A percentile compares a stretch with the other conserved stretches of the same genome.
These are phyloP conservation scores for Danio albolineatus DNA, from an alignment of 2,797 vertebrate genomes.

Conservation along the genomic window DNA sequence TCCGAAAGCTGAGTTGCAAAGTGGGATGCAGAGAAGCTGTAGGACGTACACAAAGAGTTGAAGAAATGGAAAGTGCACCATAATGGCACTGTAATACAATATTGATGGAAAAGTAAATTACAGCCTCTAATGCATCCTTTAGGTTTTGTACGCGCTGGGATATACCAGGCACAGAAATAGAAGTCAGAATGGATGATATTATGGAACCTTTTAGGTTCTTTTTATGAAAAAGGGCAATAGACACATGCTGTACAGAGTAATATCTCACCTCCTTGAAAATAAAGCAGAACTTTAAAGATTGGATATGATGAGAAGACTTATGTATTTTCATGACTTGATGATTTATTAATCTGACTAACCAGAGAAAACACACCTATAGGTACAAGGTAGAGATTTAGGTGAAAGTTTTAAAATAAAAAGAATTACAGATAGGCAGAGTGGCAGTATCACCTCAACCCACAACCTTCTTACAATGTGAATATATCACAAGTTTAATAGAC, in stretches of 20 bases:
- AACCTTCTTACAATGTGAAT: no score
- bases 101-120: slow-evolving; percentile 45
- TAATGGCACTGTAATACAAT: slow-evolving; percentile 47
- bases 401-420: not conserved
- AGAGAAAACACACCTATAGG: not conserved
- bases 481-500: no score
- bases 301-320: not conserved
- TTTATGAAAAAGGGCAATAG: not conserved
- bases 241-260: not conserved
- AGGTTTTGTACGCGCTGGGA: slow-evolving; percentile 5
- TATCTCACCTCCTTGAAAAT: not conserved
- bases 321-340: not conserved
- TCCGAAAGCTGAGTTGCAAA: not conserved
- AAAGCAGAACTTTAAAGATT: not conserved
- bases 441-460: no score
- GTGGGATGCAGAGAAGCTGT: not conserved
- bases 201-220: not conserved
- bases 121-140: slow-evolving; percentile 18
- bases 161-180: slow-evolving; percentile 27
- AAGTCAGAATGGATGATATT: slow-evolving; percentile 19
- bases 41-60: slow-evolving; percentile 21
- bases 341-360: not conserved
- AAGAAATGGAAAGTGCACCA: slow-evolving; percentile 41
- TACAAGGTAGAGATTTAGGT: not conserved
- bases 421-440: not conserved